phyloP scores from a whole-genome alignment of 2,797 vertebrate genomes.

The Bovichtus diacanthus region DNA sequence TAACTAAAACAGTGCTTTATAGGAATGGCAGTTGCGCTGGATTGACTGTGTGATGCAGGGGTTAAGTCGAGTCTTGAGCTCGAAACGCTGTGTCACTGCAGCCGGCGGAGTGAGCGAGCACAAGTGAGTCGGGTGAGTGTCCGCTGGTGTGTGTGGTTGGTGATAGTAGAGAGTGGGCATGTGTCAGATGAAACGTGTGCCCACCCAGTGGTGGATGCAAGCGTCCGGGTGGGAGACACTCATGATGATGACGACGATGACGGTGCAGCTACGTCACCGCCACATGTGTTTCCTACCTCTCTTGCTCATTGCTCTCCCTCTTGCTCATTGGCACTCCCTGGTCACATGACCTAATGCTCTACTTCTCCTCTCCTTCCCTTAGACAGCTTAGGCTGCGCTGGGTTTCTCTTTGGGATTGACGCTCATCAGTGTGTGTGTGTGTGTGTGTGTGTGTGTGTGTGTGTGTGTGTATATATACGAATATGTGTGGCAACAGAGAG shows the following conservation, averaged over 20 bases:
- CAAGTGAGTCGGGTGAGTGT: constrained; percentile 46
- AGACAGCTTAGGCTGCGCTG: constrained; percentile 70
- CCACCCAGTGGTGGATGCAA: constrained; percentile 64
- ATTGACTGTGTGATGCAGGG: constrained; percentile 61
- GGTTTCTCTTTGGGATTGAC: constrained; percentile 79
- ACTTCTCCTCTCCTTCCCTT: constrained; percentile 75
- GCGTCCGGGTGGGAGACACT: constrained; percentile 66
- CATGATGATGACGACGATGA: constrained; percentile 45
- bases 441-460: not conserved
- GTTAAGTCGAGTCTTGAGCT: constrained; percentile 59
- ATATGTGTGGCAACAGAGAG: constrained; percentile 64
- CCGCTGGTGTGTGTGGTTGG: constrained; percentile 54
- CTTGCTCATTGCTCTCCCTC: constrained; percentile 65
- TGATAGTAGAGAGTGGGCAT: constrained; percentile 50
- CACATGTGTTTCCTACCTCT: constrained; percentile 74
- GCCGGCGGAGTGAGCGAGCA: constrained; percentile 51
- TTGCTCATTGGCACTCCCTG: constrained; percentile 70
- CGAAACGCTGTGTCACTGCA: constrained; percentile 75
- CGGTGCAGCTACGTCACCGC: constrained; percentile 75
- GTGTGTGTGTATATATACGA: constrained; percentile 19
- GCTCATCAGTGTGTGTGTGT: constrained; percentile 67
- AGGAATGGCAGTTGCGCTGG: too few relatives aligned
- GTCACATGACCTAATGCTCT: constrained; percentile 77
- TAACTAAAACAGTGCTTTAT: too few relatives aligned
- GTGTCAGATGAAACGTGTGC: constrained; percentile 70